Evolutionary conservation across 2,797 vertebrate species (phyloP).

Genomic region (Sylvilagus floridanus): DNA sequence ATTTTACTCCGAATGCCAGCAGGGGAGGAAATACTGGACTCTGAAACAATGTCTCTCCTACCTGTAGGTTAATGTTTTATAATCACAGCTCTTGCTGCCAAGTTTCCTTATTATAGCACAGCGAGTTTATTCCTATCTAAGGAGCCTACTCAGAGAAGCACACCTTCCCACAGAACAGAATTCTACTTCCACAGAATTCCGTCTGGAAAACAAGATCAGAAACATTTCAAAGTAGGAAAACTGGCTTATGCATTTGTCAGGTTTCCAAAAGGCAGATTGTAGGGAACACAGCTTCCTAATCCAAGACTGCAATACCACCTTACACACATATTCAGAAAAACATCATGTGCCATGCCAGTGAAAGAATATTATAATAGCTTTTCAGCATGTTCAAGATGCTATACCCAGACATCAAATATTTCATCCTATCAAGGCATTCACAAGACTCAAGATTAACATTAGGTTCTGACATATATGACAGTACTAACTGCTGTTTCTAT

Average conservation of each 20-base stretch:
- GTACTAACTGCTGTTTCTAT: background rate
- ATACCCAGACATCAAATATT: background rate
- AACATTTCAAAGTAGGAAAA: background rate
- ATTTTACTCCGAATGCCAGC: background rate
- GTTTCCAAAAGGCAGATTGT: background rate
- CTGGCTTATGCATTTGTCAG: background rate
- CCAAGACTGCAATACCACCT: background rate
- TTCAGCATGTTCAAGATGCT: background rate
- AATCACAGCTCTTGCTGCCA: background rate
- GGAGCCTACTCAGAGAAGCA: background rate
- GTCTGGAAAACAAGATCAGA: background rate
- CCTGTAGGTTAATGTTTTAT: slow-evolving; percentile 74
- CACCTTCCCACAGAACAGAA: background rate
- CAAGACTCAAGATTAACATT: background rate
- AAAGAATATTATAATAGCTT: background rate
- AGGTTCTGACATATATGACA: background rate
- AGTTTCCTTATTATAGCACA: slow-evolving; percentile 29
- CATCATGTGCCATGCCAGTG: background rate
- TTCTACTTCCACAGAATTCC: background rate
- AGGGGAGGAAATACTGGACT: background rate
- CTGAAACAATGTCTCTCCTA: slow-evolving; percentile 5
- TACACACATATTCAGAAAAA: background rate
- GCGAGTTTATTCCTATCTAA: background rate
- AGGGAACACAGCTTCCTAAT: background rate
- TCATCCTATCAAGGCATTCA: background rate